Conservation (phyloP, 2,888 invertebrate genomes). For the Gastracanthus pulcherrimus region DNA sequence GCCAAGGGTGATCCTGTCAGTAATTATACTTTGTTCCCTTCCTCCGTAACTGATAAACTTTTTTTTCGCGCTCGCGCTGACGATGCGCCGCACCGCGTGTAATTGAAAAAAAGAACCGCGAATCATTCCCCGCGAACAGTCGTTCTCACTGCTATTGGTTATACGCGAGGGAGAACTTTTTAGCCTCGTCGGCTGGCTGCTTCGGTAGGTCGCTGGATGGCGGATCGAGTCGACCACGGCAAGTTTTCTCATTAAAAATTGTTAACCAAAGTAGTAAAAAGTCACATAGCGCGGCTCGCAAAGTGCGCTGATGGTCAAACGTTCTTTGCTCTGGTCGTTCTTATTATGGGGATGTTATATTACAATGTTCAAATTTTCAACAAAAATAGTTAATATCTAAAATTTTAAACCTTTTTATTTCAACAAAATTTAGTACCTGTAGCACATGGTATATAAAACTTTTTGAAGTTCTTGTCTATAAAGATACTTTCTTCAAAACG, state of each 20-base stretch:
- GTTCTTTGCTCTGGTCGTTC: too few species aligned
- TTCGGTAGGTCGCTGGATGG: not conserved
- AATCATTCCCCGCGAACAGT: not conserved
- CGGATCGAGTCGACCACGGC: not conserved
- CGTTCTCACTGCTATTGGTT: not conserved
- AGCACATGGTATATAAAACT: too few species aligned
- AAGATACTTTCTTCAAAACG: too few species aligned
- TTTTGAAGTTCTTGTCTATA: too few species aligned
- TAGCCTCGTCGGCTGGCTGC: not conserved
- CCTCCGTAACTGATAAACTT: not conserved
- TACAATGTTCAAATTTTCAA: not conserved
- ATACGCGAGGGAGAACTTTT: not conserved
- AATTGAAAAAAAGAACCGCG: conserved; percentile 9
- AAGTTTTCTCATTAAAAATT: conserved; percentile 52
- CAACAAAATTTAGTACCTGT: too few species aligned
- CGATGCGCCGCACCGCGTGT: not conserved
- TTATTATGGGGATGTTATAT: not conserved
- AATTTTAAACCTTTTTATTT: too few species aligned
- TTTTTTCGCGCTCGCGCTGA: not conserved
- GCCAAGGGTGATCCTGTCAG: conserved; percentile 90
- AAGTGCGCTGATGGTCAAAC: not conserved
- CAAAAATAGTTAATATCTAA: too few species aligned
- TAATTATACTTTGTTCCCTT: conserved; percentile 61
- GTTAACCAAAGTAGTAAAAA: conserved; percentile 22
- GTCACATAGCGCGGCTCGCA: conserved; percentile 6